Conservation (phyloP, 2,888 invertebrate species). For the Eristalis intricaria region DNA sequence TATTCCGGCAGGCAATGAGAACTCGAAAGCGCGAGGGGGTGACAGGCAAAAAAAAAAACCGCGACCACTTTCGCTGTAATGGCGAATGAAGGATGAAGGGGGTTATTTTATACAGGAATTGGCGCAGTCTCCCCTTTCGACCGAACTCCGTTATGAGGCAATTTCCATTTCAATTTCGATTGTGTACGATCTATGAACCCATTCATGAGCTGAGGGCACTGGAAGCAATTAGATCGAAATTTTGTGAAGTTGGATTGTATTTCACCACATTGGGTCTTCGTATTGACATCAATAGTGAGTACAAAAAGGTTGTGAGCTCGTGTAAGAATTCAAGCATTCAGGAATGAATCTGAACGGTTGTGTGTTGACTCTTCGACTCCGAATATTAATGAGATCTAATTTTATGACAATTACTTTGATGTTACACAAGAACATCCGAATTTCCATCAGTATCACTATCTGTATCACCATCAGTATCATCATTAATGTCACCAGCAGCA, state of each 20-base stretch:
- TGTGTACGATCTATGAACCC: background rate
- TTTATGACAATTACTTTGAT: too few relatives aligned
- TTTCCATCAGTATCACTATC: background rate
- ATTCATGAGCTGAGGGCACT: background rate
- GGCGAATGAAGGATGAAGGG: slow-evolving; percentile 27
- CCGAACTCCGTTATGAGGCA: background rate
- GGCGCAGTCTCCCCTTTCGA: background rate
- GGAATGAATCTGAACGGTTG: too few relatives aligned
- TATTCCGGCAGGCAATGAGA: slow-evolving; percentile 1
- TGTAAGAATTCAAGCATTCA: background rate
- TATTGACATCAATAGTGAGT: background rate
- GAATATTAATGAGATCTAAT: too few relatives aligned
- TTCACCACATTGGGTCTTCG: background rate
- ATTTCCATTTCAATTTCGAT: slow-evolving; percentile 19
- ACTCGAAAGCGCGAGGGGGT: background rate
- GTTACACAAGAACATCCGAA: too few relatives aligned
- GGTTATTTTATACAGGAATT: slow-evolving; percentile 17
- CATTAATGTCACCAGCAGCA: background rate
- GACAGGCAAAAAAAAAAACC: background rate
- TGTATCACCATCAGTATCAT: background rate
- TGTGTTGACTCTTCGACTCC: too few relatives aligned
- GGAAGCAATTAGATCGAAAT: background rate
- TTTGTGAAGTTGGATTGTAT: background rate
- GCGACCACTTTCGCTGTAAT: slow-evolving; percentile 3
- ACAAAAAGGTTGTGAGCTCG: background rate